These are phyloP conservation scores for Elmis aenea DNA, from an alignment of 2,888 invertebrate species.

Conservation along the genomic window DNA sequence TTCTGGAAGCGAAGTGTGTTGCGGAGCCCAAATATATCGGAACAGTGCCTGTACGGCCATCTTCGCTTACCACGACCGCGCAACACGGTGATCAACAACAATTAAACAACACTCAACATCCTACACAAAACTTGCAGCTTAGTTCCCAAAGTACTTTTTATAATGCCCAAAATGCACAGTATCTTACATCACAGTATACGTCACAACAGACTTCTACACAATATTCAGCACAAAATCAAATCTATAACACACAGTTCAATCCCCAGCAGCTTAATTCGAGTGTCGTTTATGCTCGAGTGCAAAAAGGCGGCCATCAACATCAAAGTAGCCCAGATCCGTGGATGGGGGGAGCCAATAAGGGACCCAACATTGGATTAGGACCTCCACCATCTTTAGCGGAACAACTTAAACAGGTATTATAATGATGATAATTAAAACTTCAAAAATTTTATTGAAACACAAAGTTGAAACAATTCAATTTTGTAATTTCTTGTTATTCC, in stretches of 20 bases:
- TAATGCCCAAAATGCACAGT: constrained; percentile 29
- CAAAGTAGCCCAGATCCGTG: constrained; percentile 43
- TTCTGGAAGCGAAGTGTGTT: too few relatives aligned
- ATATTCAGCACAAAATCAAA: constrained; percentile 20
- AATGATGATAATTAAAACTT: too few relatives aligned
- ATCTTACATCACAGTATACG: constrained; percentile 6
- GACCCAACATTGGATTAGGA: constrained; percentile 49
- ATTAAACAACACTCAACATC: constrained; percentile 28
- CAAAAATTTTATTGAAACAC: too few relatives aligned
- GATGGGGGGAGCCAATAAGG: constrained; percentile 35
- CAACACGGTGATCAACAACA: constrained; percentile 26
- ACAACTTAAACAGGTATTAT: constrained; percentile 69
- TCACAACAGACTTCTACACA: constrained; percentile 12
- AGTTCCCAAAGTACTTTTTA: constrained; percentile 33
- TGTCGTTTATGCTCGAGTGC: constrained; percentile 51
- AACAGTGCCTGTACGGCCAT: constrained; percentile 23
- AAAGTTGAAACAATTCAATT: too few relatives aligned
- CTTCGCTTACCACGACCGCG: constrained; percentile 28
- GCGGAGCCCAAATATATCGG: constrained; percentile 14
- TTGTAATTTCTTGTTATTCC: too few relatives aligned
- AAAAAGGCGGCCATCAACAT: constrained; percentile 46
- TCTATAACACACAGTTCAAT: constrained; percentile 24
- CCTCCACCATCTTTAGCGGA: constrained; percentile 78
- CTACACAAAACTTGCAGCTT: constrained; percentile 26
- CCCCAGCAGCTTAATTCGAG: constrained; percentile 25